phyloP scores from a whole-genome alignment of 2,797 vertebrate species.

The Galaxias olidus region DNA sequence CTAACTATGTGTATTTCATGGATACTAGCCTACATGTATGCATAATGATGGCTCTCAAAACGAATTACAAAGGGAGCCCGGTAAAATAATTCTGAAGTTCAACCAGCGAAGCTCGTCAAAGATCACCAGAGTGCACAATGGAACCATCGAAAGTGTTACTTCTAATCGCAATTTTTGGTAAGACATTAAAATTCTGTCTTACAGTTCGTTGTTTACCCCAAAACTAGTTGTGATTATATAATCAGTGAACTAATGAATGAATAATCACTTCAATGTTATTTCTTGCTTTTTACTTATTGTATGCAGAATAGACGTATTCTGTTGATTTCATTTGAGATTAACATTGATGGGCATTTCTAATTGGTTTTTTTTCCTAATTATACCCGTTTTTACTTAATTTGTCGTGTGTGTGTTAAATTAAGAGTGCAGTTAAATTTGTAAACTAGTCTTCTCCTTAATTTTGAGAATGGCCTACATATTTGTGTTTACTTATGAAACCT shows the following conservation, averaged over 20 bases:
- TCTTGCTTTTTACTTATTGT: too few species aligned
- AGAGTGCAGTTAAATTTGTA: too few species aligned
- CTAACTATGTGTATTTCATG: too few species aligned
- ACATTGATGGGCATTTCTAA: neutral
- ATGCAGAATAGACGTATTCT: neutral
- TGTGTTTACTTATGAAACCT: too few species aligned
- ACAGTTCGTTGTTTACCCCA: neutral
- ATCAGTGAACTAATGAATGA: neutral
- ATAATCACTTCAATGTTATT: neutral
- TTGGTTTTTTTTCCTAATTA: neutral
- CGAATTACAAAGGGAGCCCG: slow-evolving; percentile 41
- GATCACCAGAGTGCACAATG: slow-evolving; percentile 37
- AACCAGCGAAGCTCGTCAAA: slow-evolving; percentile 17
- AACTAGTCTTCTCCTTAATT: too few species aligned
- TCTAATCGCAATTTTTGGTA: slow-evolving; percentile 55
- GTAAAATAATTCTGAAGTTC: slow-evolving; percentile 25
- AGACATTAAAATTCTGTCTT: slow-evolving; percentile 18
- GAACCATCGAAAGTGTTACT: slow-evolving; percentile 35
- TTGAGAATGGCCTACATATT: too few species aligned
- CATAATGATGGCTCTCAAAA: slow-evolving; percentile 39
- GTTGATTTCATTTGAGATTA: neutral
- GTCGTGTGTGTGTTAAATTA: too few species aligned
- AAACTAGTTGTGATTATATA: too few species aligned
- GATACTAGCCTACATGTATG: slow-evolving; percentile 20
- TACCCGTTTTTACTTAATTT: neutral